Evolutionary conservation across 2,113 vertebrate genomes (phyloP), one percentile per base, ranked within the genome.

Genomic region (Charina bottae): DNA sequence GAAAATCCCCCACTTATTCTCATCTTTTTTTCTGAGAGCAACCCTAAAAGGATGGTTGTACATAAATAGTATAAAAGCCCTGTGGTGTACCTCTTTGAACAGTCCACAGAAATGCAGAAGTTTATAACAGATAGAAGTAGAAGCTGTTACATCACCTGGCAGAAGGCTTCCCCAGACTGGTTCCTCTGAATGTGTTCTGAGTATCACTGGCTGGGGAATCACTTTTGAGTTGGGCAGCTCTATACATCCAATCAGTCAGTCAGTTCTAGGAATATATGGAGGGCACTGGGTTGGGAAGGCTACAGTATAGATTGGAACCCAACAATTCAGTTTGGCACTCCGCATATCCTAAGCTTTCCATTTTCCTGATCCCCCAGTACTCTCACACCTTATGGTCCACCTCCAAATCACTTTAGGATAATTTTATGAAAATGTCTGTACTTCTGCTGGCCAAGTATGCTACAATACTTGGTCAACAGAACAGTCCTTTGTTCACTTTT

Each of bases 21-120:
- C 33, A 4, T 59, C 56, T 23, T 90, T 58, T n/a, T 92, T 86
- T 90, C 3, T 37, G n/a, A 68, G 68, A 87, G 54, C 0, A 92
- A 3, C 5, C 13, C 0, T 2, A 89, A 6, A 4, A 85, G 1
- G 2, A 0, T 8, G 0, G 0, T 24, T 88, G 24, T 15, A 0
- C n/a, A 28, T 86, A 89, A 89, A 37, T 0, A 56, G 11, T 4
- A 21, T 13, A 21, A 0, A 72, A 87, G 88, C 23, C 1, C 4
- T 58, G 26, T 37, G 64, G 15, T 58, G 87, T 15, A 5, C n/a
- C 23, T 10, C 11, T 89, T 58, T 17, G 54, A 89, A 83, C n/a
- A 90, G 26, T 17, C 24, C 21, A 42, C 49, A n/a, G 37, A 90
- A 90, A 49, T 60, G 89, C 89, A 83, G n/a, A 26, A 33, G 53